A percentile compares a stretch with the other conserved stretches of the same genome.
Evolutionary conservation across 2,113 vertebrate species (phyloP).

Genomic region (Conger conger): DNA sequence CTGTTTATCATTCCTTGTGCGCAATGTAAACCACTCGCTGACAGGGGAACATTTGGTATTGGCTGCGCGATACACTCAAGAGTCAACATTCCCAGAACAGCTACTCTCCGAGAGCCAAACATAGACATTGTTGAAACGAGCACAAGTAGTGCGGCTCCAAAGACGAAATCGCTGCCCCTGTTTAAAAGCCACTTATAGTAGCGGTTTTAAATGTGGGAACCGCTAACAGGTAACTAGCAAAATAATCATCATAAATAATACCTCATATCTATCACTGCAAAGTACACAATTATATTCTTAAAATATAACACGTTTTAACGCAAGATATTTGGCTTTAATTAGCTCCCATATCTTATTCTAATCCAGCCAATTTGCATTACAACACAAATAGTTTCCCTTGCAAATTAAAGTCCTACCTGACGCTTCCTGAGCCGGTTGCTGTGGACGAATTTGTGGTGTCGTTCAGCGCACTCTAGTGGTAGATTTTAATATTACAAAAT

Average conservation of each 20-base stretch:
- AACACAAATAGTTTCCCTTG: background rate
- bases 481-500: background rate
- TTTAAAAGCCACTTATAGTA: background rate
- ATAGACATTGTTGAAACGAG: background rate
- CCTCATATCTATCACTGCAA: background rate
- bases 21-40: constrained; percentile 8
- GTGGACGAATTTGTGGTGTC: background rate
- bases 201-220: too few species aligned
- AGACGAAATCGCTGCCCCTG: background rate
- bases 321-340: background rate
- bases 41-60: constrained; percentile 2
- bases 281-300: background rate
- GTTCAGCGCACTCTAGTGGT: constrained; percentile 2
- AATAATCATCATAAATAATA: background rate
- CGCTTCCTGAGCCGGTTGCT: background rate
- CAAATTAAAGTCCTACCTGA: background rate
- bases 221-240: background rate
- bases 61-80: background rate
- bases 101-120: constrained; percentile 11
- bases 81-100: constrained; percentile 1
- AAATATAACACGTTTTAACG: background rate
- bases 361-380: background rate
- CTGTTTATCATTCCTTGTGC: constrained; percentile 13
- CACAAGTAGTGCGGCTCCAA: background rate
- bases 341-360: background rate